These are phyloP conservation scores for Macrochelys suwanniensis DNA, from an alignment of 2,797 vertebrate species.

Conservation along the genomic window DNA sequence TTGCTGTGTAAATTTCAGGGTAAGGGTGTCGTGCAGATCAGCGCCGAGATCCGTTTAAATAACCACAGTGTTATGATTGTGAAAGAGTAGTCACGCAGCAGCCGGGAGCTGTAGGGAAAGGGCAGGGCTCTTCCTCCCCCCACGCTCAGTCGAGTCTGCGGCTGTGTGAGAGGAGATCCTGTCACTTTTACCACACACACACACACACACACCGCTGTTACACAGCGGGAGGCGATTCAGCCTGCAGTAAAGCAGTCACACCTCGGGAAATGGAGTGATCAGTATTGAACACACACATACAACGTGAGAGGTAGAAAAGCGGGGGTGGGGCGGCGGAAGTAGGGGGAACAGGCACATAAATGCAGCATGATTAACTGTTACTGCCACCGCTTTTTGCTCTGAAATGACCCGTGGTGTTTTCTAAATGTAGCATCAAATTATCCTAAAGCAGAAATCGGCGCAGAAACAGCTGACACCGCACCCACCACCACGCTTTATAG, in stretches of 20 bases:
- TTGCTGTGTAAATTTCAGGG: slow-evolving; percentile 42
- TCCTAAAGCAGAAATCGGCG: background rate
- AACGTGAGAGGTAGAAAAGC: background rate
- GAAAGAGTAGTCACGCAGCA: slow-evolving; percentile 84
- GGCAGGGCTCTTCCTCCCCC: background rate
- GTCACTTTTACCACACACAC: background rate
- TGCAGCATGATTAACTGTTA: background rate
- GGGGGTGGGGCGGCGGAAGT: background rate
- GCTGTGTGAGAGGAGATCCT: background rate
- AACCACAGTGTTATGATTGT: slow-evolving; percentile 79
- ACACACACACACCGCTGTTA: background rate
- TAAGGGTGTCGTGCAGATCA: slow-evolving; percentile 88
- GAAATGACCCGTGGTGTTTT: background rate
- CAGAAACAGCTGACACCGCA: background rate
- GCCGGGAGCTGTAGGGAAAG: slow-evolving; percentile 50
- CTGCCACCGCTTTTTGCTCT: fast-evolving
- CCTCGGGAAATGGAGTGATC: background rate
- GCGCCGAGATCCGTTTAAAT: slow-evolving; percentile 84
- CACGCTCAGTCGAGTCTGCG: background rate
- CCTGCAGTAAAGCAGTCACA: background rate
- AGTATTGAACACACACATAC: background rate
- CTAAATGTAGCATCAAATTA: background rate
- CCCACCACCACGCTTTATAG: background rate
- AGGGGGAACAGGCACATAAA: background rate
- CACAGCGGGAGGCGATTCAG: background rate